A percentile compares a stretch with the other conserved stretches of the same genome.
Evolutionary conservation across 2,888 invertebrate genomes (phyloP).

Genomic region (Hipparchia sbordonii): DNA sequence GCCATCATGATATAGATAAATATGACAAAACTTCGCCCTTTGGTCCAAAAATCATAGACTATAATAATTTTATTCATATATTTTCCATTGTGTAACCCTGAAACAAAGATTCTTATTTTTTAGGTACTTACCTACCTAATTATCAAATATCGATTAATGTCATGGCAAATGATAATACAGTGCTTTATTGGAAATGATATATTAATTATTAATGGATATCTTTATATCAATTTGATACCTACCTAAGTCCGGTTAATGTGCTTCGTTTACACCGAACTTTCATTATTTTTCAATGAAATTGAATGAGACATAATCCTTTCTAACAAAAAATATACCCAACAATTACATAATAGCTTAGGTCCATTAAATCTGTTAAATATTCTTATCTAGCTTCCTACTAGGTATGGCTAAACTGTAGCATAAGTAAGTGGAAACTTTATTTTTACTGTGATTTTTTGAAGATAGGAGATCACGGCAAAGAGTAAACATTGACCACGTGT

Average conservation of each 20-base stretch:
- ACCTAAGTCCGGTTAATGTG: neutral
- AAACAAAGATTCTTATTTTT: slow-evolving; percentile 48
- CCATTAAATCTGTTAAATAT: too few relatives aligned
- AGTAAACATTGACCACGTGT: slow-evolving; percentile 51
- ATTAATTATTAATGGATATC: neutral
- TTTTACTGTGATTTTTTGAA: slow-evolving; percentile 23
- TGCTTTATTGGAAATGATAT: slow-evolving; percentile 17
- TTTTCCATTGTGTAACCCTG: slow-evolving; percentile 25
- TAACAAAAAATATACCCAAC: too few relatives aligned
- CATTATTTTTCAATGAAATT: too few relatives aligned
- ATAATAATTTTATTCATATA: slow-evolving; percentile 17
- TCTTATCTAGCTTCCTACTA: too few relatives aligned
- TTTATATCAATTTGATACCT: neutral
- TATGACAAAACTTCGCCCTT: neutral
- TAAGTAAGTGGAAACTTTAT: neutral
- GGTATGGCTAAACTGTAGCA: neutral
- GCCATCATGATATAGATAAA: slow-evolving; percentile 43
- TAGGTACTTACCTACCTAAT: neutral
- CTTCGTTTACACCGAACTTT: neutral
- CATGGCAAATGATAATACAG: slow-evolving; percentile 50
- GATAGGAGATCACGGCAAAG: slow-evolving; percentile 19
- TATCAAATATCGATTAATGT: slow-evolving; percentile 62
- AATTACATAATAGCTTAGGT: too few relatives aligned
- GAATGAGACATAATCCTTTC: too few relatives aligned
- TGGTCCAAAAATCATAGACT: slow-evolving; percentile 28